Conservation (phyloP, 2,888 invertebrate genomes). For the Hypolimnas misippus region DNA sequence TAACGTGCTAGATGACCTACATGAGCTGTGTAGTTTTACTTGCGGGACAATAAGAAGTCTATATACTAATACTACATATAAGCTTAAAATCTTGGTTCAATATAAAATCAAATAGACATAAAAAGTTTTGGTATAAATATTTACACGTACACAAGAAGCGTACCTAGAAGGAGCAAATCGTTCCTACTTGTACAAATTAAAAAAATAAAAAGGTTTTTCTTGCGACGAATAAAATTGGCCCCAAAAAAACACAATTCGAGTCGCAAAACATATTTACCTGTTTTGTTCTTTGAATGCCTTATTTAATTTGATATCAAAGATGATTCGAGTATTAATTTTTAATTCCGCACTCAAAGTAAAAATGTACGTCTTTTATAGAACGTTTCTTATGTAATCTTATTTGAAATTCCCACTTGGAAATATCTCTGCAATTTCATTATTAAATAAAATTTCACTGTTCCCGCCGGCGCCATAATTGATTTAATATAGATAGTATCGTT, state of each 20-base stretch:
- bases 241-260: not conserved
- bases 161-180: too few species aligned
- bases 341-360: constrained; percentile 17
- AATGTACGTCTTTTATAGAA: constrained; percentile 15
- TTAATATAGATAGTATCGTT: constrained; percentile 14
- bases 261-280: not conserved
- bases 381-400: constrained; percentile 18
- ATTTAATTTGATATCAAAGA: constrained; percentile 16
- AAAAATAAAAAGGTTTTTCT: too few species aligned
- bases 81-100: too few species aligned
- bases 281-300: constrained; percentile 2
- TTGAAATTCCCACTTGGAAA: constrained; percentile 18
- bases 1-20: too few species aligned
- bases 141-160: too few species aligned
- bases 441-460: constrained; percentile 16
- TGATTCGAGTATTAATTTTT: constrained; percentile 16
- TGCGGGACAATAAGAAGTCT: too few species aligned
- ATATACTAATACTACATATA: too few species aligned
- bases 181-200: too few species aligned
- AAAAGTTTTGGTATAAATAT: too few species aligned
- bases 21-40: too few species aligned
- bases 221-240: too few species aligned
- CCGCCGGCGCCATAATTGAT: constrained; percentile 15
- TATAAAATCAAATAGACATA: too few species aligned
- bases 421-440: constrained; percentile 16